phyloP scores from a whole-genome alignment of 2,888 invertebrate genomes.

The Apamea monoglypha region DNA sequence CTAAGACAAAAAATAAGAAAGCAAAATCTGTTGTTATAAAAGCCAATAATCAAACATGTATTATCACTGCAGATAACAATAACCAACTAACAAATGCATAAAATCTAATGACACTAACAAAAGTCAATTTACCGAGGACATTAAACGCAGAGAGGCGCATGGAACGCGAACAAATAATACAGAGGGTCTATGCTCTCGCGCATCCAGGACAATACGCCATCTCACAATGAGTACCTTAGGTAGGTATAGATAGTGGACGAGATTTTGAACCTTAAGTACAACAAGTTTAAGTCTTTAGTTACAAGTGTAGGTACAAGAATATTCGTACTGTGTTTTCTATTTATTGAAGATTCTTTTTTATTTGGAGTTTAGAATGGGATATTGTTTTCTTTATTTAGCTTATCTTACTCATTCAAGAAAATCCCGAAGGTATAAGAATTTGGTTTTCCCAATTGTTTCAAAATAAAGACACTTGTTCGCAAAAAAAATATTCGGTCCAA shows the following conservation, averaged over 20 bases:
- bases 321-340: conserved; percentile 29
- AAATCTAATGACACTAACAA: conserved; percentile 31
- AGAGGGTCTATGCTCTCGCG: conserved; percentile 53
- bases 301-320: conserved; percentile 12
- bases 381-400: background rate
- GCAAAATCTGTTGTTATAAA: background rate
- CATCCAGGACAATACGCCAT: conserved; percentile 62
- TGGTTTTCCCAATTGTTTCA: background rate
- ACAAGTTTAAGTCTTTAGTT: too few relatives aligned
- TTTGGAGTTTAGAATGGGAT: background rate
- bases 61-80: conserved; percentile 8
- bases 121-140: conserved; percentile 48
- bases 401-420: background rate
- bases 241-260: background rate
- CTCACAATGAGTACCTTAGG: conserved; percentile 57
- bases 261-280: conserved; percentile 29
- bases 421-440: too few relatives aligned
- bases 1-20: background rate
- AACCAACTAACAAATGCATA: conserved; percentile 16
- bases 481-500: background rate
- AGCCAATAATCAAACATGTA: conserved; percentile 6
- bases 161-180: conserved; percentile 58
- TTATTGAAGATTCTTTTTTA: conserved; percentile 28
- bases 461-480: background rate
- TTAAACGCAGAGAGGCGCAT: conserved; percentile 52